phyloP scores from a whole-genome alignment of 2,797 vertebrate genomes.

The Microchirus variegatus region DNA sequence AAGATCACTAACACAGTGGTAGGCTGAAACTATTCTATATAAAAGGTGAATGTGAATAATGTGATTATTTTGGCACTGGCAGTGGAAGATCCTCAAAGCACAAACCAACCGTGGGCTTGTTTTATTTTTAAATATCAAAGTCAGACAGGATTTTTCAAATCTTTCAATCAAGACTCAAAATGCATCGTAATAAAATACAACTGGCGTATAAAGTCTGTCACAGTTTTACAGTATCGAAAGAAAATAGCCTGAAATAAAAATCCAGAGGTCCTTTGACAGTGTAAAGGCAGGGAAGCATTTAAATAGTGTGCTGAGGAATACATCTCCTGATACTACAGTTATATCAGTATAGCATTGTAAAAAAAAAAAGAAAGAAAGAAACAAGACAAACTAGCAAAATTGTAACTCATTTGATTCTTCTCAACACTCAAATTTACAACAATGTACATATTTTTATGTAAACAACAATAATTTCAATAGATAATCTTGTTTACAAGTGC shows the following conservation, averaged over 20 bases:
- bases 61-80: too few relatives aligned
- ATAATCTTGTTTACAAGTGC: conserved; percentile 92
- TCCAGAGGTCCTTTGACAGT: conserved; percentile 75
- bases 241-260: conserved; percentile 86
- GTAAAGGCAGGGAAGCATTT: conserved; percentile 84
- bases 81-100: conserved; percentile 40
- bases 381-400: conserved; percentile 72
- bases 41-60: too few relatives aligned
- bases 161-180: conserved; percentile 88
- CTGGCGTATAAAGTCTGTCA: conserved; percentile 96
- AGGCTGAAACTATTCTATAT: too few relatives aligned
- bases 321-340: conserved; percentile 85
- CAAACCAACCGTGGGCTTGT: conserved; percentile 70
- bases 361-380: conserved; percentile 83
- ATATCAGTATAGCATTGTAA: conserved; percentile 77
- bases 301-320: conserved; percentile 85
- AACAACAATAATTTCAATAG: conserved; percentile 86
- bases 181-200: conserved; percentile 97
- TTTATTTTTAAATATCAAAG: conserved; percentile 99
- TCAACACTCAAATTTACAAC: conserved; percentile 87
- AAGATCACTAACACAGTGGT: too few relatives aligned
- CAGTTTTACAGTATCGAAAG: conserved; percentile 96
- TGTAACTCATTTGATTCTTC: conserved; percentile 62
- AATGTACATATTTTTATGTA: conserved; percentile 95
- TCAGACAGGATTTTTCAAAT: conserved; percentile 87